A percentile compares a stretch with the other conserved stretches of the same genome.
These are phyloP conservation scores for Aegithalos caudatus DNA, from an alignment of 2,113 vertebrate species.

Conservation along the genomic window DNA sequence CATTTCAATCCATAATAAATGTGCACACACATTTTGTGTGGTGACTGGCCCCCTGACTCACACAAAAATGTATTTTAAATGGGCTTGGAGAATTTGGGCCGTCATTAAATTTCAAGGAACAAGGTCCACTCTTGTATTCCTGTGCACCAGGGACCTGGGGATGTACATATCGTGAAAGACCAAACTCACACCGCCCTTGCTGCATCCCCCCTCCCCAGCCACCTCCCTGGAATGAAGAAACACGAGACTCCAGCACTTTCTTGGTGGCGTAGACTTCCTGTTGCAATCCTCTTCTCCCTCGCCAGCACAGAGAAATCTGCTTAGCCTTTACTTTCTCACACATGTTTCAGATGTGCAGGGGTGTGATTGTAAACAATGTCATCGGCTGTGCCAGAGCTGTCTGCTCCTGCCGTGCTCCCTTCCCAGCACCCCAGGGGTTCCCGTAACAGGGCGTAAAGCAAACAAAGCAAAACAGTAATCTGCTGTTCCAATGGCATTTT, in stretches of 20 bases:
- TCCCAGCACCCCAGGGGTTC: slow-evolving; percentile 75
- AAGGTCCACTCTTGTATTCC: background rate
- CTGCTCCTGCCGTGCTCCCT: slow-evolving; percentile 64
- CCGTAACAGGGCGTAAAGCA: slow-evolving; percentile 77
- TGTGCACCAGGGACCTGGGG: background rate
- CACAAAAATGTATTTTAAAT: slow-evolving; percentile 9
- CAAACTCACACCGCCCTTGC: background rate
- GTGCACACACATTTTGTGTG: background rate
- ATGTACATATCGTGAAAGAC: background rate
- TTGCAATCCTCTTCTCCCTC: background rate
- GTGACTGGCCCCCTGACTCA: background rate
- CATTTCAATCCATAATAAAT: slow-evolving; percentile 35
- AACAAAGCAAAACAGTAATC: slow-evolving; percentile 81
- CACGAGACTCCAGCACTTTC: slow-evolving; percentile 40
- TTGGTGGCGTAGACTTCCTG: slow-evolving; percentile 46
- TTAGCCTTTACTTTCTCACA: slow-evolving; percentile 72
- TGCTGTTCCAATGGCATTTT: slow-evolving; percentile 74
- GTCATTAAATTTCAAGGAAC: background rate
- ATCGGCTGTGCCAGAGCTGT: slow-evolving; percentile 58
- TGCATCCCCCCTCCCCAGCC: background rate
- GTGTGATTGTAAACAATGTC: slow-evolving; percentile 74
- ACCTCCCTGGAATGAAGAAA: slow-evolving; percentile 9
- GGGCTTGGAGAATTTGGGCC: slow-evolving; percentile 6
- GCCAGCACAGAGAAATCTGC: slow-evolving; percentile 47
- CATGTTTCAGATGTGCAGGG: slow-evolving; percentile 72